Percentiles rank a stretch among this genome's conserved stretches.
These are phyloP conservation scores for Neotragus moschatus DNA, from an alignment of 2,113 vertebrate genomes.

Conservation along the genomic window DNA sequence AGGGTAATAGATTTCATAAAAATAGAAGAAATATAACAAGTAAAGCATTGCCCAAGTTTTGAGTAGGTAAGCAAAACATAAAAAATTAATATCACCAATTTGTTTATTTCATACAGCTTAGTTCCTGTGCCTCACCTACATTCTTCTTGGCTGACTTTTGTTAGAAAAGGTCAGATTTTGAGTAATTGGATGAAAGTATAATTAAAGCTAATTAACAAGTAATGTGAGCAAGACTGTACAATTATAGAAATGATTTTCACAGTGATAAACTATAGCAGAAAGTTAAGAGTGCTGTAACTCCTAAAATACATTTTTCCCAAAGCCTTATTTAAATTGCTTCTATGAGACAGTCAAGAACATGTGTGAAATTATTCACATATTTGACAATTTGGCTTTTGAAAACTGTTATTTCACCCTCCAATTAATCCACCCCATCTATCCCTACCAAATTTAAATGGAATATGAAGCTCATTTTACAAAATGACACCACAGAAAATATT, in stretches of 20 bases:
- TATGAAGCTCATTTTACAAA: neutral
- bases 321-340: constrained; percentile 40
- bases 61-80: constrained; percentile 34
- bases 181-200: constrained; percentile 75
- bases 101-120: constrained; percentile 43
- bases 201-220: constrained; percentile 74
- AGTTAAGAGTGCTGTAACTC: constrained; percentile 48
- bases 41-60: constrained; percentile 1
- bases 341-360: neutral
- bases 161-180: constrained; percentile 75
- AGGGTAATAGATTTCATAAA: constrained; percentile 42
- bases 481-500: neutral
- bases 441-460: constrained; percentile 19
- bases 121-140: constrained; percentile 47
- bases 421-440: neutral
- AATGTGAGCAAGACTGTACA: constrained; percentile 67
- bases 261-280: constrained; percentile 55
- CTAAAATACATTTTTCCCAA: neutral
- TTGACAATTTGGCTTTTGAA: constrained; percentile 1
- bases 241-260: constrained; percentile 69
- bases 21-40: constrained; percentile 8
- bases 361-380: neutral
- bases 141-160: constrained; percentile 73
- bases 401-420: neutral
- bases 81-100: constrained; percentile 30